phyloP scores from a whole-genome alignment of 2,888 invertebrate species.

The Pollenia labialis region DNA sequence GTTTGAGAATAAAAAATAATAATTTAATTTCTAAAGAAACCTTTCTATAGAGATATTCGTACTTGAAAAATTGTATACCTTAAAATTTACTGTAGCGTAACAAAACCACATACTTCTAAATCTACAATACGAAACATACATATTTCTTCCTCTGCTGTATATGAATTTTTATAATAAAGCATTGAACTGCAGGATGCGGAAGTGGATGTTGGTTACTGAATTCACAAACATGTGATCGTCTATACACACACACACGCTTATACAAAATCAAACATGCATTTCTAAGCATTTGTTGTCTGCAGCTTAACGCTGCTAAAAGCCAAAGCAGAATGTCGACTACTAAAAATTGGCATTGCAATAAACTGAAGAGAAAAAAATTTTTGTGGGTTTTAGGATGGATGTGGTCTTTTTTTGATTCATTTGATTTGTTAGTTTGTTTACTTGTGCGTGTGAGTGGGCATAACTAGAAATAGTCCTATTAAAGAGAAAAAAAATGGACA shows the following conservation, averaged over 20 bases:
- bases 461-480: conserved; percentile 31
- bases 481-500: conserved; percentile 10
- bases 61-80: neutral
- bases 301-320: conserved; percentile 35
- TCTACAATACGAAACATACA: neutral
- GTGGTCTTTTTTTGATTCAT: conserved; percentile 60
- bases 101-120: conserved; percentile 8
- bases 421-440: conserved; percentile 63
- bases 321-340: conserved; percentile 18
- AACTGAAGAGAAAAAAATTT: neutral
- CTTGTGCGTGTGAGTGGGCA: conserved; percentile 45
- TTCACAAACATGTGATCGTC: neutral
- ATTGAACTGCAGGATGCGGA: conserved; percentile 69
- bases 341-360: conserved; percentile 24
- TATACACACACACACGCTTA: neutral
- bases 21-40: too few species aligned
- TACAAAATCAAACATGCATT: neutral
- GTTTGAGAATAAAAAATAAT: too few species aligned
- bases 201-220: conserved; percentile 58
- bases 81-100: neutral
- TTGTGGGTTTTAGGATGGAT: conserved; percentile 27
- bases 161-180: conserved; percentile 46
- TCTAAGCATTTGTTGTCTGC: conserved; percentile 52
- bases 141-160: neutral
- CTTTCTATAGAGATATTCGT: too few species aligned